phyloP scores from a whole-genome alignment of 2,888 invertebrate species.

The Yponomeuta sedellus region DNA sequence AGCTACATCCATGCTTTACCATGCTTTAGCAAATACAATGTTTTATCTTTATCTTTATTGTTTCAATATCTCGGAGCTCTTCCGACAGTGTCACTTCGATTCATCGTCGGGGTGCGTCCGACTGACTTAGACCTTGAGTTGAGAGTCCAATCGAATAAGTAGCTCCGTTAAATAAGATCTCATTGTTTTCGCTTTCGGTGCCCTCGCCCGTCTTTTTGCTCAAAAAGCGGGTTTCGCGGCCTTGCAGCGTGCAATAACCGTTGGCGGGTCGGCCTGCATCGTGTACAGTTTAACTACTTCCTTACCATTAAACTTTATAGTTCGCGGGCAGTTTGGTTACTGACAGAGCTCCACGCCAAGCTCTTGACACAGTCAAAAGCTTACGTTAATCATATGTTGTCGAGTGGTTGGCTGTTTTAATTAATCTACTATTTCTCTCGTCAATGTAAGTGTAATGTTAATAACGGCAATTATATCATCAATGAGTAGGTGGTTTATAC shows the following conservation, averaged over 20 bases:
- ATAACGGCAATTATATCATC: conserved; percentile 1
- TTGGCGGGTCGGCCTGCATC: background rate
- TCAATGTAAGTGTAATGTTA: background rate
- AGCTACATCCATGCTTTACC: too few species aligned
- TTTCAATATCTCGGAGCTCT: too few species aligned
- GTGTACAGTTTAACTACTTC: background rate
- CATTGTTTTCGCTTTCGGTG: conserved; percentile 7
- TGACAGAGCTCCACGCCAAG: background rate
- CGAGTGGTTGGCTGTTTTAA: background rate
- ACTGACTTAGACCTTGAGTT: background rate
- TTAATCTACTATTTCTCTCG: background rate
- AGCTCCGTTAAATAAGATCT: conserved; percentile 1
- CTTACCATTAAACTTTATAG: background rate
- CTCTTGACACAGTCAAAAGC: background rate
- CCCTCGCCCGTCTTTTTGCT: conserved; percentile 4
- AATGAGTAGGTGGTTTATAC: background rate
- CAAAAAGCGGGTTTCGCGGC: conserved; percentile 1
- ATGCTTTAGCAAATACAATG: too few species aligned
- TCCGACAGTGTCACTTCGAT: background rate
- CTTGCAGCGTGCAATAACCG: conserved; percentile 1
- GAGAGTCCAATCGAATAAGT: background rate
- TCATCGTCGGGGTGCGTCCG: background rate
- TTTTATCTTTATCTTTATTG: too few species aligned
- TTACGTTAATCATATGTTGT: background rate
- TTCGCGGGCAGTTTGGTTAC: background rate